Base-by-base conservation (phyloP, 2,797 vertebrate species). In the Sarcophilus harrisii region DNA sequence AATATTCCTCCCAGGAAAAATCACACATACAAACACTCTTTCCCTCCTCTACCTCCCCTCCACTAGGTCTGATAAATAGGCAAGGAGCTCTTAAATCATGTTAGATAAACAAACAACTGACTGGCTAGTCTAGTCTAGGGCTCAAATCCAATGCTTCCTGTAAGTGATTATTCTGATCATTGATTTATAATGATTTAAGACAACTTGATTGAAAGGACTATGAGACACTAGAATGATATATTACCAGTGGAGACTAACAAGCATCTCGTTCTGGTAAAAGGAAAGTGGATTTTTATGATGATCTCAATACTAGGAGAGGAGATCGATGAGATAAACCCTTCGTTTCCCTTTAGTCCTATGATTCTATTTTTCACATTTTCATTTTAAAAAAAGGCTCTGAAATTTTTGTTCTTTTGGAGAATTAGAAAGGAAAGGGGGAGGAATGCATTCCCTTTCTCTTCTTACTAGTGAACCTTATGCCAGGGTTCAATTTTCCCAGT, bases 121-220 rank as follows among this genome's bases (percentile, higher is more conserved):
- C 57, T 90, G 52, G 27, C 58, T 66, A 94, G 90, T 49, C 89
- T 21, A n/a, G 58, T 49, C 89, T 21, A n/a, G 58, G 93, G 91
- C 13, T 95, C 55, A 92, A 27, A 73, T 57, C 58, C 73, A 73
- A 18, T 93, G 49, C 58, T 93, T 96, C 95, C 59, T 96, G 0
- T 93, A 60, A 59, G 66, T 89, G 90, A 87, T 57, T 5, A 27
- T 93, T 94, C 66, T 93, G 28, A 89, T 93, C 16, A 60, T 1
- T 90, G 81, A 32, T 96, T 58, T 92, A 49, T 93, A 93, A 90
- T 1, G 59, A 38, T 16, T 73, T 38, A 62, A 92, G 0, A 6
- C 89, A 93, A 95, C 95, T n/a, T 94, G 60, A 94, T 58, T 58
- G 45, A 90, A 95, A 96, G 58, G 30, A 3, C n/a, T 87, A 59